A percentile compares a stretch with the other conserved stretches of the same genome.
phyloP scores from a whole-genome alignment of 1,140 invertebrate genomes.

The Rhagoletis zephyria region DNA sequence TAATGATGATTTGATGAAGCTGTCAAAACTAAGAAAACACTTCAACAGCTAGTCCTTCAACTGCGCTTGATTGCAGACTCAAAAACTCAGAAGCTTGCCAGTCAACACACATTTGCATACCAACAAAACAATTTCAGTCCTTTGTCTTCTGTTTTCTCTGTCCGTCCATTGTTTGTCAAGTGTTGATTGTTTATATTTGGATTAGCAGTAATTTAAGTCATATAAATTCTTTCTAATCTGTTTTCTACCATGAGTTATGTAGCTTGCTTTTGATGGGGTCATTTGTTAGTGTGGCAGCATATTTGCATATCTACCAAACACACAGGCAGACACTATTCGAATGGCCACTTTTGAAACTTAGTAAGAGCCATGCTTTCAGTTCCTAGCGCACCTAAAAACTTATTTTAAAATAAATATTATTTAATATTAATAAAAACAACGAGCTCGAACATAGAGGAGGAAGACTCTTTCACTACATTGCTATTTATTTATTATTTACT shows the following conservation, averaged over 20 bases:
- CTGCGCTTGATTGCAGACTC: not conserved
- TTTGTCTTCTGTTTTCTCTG: not conserved
- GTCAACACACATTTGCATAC: not conserved
- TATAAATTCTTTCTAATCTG: slow-evolving; percentile 27
- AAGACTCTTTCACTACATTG: no score
- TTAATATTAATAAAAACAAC: no score
- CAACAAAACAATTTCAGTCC: not conserved
- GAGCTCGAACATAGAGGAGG: no score
- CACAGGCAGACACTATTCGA: not conserved
- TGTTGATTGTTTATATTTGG: slow-evolving; percentile 51
- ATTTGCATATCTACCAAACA: not conserved
- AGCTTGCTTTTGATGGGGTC: not conserved
- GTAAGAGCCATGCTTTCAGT: no score
- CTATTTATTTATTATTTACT: no score
- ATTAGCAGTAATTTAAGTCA: slow-evolving; percentile 31
- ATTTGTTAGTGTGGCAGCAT: no score
- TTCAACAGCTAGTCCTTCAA: not conserved
- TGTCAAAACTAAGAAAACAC: slow-evolving; percentile 45
- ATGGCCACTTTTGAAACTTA: not conserved
- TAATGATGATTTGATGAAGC: slow-evolving; percentile 47
- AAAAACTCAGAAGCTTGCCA: not conserved
- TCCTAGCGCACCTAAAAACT: no score
- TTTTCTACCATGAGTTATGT: slow-evolving; percentile 16
- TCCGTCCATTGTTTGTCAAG: not conserved
- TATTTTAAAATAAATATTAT: no score